These are phyloP conservation scores for Pseudomugil tenellus DNA, from an alignment of 2,797 vertebrate genomes.

Conservation along the genomic window DNA sequence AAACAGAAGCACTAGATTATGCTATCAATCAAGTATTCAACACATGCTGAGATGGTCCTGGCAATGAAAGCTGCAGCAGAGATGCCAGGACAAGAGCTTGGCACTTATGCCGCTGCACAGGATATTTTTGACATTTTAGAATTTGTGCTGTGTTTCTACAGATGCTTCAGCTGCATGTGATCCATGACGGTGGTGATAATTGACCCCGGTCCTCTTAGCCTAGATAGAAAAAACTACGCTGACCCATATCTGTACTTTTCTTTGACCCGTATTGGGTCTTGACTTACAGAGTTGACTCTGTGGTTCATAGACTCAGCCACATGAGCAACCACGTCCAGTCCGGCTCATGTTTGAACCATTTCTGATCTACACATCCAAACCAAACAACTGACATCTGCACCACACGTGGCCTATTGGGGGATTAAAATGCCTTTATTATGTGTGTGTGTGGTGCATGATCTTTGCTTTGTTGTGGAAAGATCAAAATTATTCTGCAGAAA, in stretches of 20 bases:
- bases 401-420: too few relatives aligned
- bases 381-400: too few relatives aligned
- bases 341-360: not conserved
- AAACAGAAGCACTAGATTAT: conserved; percentile 23
- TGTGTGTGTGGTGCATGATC: not conserved
- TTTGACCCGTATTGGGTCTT: not conserved
- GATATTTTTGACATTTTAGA: conserved; percentile 12
- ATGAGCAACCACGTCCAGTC: not conserved
- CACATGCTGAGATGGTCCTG: conserved; percentile 29
- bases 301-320: too few relatives aligned
- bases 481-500: too few relatives aligned
- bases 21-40: conserved; percentile 38
- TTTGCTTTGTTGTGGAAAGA: not conserved
- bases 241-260: not conserved
- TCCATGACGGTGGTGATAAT: conserved; percentile 38
- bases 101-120: conserved; percentile 4
- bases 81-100: conserved; percentile 37
- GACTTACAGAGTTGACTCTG: not conserved
- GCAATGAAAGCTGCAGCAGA: conserved; percentile 12
- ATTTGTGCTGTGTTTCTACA: conserved; percentile 14
- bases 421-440: not conserved
- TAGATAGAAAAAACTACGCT: not conserved
- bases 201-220: conserved; percentile 17
- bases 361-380: not conserved
- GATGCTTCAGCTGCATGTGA: conserved; percentile 11